Conservation (phyloP, 2,113 vertebrate genomes). For the Isichthys henryi region DNA sequence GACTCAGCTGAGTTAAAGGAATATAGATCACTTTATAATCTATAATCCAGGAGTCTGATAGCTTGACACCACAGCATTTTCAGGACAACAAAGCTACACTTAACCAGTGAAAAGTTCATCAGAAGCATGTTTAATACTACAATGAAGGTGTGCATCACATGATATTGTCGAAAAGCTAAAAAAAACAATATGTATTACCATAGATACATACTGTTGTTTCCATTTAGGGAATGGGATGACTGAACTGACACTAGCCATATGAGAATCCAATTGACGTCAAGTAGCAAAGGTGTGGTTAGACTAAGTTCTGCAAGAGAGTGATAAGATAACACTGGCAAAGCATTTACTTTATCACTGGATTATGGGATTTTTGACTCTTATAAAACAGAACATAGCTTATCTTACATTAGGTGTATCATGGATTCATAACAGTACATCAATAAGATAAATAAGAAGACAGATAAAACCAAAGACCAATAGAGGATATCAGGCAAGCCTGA, state of each 20-base stretch:
- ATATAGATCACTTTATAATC: neutral
- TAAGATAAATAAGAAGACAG: neutral
- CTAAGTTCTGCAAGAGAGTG: neutral
- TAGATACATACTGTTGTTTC: neutral
- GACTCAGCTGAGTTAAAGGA: neutral
- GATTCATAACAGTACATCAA: neutral
- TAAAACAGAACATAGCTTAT: neutral
- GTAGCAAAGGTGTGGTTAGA: neutral
- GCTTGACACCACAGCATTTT: neutral
- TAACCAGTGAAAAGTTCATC: neutral
- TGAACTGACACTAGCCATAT: neutral
- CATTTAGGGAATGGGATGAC: neutral
- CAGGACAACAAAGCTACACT: neutral
- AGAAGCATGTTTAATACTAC: neutral
- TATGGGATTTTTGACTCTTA: neutral
- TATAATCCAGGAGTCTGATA: neutral
- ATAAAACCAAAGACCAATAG: neutral
- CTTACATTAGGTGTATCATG: neutral
- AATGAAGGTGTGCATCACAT: neutral
- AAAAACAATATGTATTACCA: no score
- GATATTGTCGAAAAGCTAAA: neutral
- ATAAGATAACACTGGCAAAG: neutral
- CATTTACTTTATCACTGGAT: neutral
- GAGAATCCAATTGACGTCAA: neutral
- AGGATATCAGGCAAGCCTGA: neutral